Base-by-base conservation (phyloP, 2,888 invertebrate genomes). In the Uloborus plumipes region DNA sequence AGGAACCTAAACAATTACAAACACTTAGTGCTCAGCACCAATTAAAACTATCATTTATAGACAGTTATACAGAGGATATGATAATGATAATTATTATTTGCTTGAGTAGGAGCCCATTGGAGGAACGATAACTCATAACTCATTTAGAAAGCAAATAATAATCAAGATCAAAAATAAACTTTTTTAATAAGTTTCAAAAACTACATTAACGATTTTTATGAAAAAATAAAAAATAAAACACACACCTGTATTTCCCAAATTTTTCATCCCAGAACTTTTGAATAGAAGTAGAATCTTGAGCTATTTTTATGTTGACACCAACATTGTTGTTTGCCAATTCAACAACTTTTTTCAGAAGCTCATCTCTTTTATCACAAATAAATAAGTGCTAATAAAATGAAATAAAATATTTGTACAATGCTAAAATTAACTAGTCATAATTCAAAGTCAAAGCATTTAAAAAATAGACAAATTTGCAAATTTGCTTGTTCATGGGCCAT, bases 171-270 rank as follows among this genome's bases (percentile, higher is more conserved):
- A 39, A 7, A 39, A 39, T 6, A 39, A 39, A 39, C 1, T 9
- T 39, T 39, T 39, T 39, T 1, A 39, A 39, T 39, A 59, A 20
- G 1, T 14, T 22, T 20, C 11, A 1, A 13, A 22, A 22, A 20
- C 22, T 59, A 59, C 22, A 22, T 0, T 22, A 18, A 55, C 15
- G 55, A 39, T 18, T 18, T 18, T 18, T 49, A 58, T 66, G 26
- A 58, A 39, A 58, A 16, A 13, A 53, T 18, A 58, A 39, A 58
- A 16, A 13, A 53, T 18, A 49, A 47, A n/a, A 18, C 22, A 85
- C 86, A 89, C 89, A 94, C 95, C 95, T 95, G 90, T 93, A 97
- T 89, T 95, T 95, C 84, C 99, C 99, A 89, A 99, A 93, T 88
- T 97, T 91, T 88, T 96, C 94, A 85, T 92, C 92, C 86, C 94